Evolutionary conservation across 2,888 invertebrate genomes (phyloP).

Genomic region (Coenonympha arcania): DNA sequence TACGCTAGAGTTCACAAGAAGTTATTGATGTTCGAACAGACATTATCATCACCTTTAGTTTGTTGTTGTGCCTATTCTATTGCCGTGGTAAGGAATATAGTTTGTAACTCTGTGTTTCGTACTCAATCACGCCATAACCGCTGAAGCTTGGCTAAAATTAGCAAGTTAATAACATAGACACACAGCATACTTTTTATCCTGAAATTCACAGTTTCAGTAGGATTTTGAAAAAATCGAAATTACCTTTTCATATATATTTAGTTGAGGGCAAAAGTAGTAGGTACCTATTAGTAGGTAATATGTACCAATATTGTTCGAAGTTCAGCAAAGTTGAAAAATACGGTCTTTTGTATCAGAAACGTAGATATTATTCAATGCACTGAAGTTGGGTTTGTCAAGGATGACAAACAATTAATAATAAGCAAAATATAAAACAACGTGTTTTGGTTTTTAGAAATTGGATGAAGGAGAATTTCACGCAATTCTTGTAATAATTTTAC

Average conservation of each 20-base stretch:
- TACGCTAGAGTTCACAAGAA: constrained; percentile 47
- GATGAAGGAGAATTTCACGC: constrained; percentile 38
- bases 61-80: constrained; percentile 47
- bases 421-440: background rate
- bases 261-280: no score
- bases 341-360: background rate
- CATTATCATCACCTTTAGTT: constrained; percentile 37
- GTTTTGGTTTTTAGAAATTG: constrained; percentile 33
- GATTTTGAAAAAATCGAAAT: no score
- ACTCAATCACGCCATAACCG: no score
- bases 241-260: no score
- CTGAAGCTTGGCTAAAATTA: no score
- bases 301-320: background rate
- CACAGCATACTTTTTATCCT: no score
- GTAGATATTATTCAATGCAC: background rate
- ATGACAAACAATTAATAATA: no score
- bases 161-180: no score
- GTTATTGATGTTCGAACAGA: constrained; percentile 48
- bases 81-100: constrained; percentile 39
- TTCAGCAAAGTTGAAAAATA: background rate
- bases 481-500: constrained; percentile 34
- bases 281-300: no score
- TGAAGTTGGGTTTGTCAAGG: no score
- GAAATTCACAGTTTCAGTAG: no score
- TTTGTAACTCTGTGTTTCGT: no score